phyloP scores from a whole-genome alignment of 1,140 invertebrate genomes.

The Glomeris maerens region DNA sequence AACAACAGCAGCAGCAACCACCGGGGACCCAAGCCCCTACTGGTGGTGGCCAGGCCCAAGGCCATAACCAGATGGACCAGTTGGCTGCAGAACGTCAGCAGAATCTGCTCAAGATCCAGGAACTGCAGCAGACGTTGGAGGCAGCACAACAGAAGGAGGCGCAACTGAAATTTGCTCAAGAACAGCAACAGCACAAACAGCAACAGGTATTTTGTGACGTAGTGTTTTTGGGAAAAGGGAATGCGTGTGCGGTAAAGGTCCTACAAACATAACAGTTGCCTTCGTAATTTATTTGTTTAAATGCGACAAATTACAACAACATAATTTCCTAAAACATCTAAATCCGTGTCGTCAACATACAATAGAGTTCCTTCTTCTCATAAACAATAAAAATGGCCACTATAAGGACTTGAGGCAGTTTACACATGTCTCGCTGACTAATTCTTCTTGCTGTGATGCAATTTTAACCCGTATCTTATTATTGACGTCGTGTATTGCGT shows the following conservation, averaged over 20 bases:
- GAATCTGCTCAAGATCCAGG: conserved; percentile 46
- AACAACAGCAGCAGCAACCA: conserved; percentile 14
- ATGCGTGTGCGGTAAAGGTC: neutral
- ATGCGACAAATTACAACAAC: too few species aligned
- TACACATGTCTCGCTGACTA: too few species aligned
- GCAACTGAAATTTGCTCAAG: conserved; percentile 46
- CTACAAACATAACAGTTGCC: neutral
- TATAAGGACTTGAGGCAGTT: too few species aligned
- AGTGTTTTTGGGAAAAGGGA: neutral
- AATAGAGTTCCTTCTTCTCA: neutral
- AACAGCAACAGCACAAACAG: conserved; percentile 14
- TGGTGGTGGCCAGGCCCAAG: neutral
- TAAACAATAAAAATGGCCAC: neutral
- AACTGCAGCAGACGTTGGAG: conserved; percentile 55
- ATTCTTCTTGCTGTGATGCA: too few species aligned
- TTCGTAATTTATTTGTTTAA: conserved; percentile 1
- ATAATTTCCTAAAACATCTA: too few species aligned
- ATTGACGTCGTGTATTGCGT: too few species aligned
- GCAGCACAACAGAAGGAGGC: conserved; percentile 60
- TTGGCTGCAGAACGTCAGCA: conserved; percentile 48
- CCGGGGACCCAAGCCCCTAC: conserved; percentile 11
- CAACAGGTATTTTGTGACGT: conserved; percentile 5
- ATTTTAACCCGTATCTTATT: too few species aligned
- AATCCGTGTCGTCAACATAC: neutral
- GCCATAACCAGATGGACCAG: conserved; percentile 25